These are phyloP conservation scores for Trichogramma evanescens DNA, from an alignment of 2,888 invertebrate genomes.

Conservation along the genomic window DNA sequence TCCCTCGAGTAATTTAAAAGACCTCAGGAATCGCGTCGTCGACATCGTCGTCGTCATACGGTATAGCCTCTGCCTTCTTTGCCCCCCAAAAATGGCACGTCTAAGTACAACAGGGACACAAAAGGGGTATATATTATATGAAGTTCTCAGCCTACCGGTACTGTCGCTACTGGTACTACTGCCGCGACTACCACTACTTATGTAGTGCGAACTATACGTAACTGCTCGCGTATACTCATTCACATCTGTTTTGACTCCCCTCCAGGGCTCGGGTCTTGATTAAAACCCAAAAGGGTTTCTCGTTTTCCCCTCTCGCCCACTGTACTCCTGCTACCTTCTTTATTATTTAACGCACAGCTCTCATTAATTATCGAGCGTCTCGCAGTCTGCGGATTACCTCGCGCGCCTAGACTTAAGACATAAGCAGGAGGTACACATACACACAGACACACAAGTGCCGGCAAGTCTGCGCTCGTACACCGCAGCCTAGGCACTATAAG, in stretches of 20 bases:
- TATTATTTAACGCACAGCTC: conserved; percentile 12
- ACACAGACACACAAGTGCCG: too few relatives aligned
- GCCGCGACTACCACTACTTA: too few relatives aligned
- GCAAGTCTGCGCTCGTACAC: too few relatives aligned
- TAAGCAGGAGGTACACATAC: too few relatives aligned
- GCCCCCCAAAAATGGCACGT: conserved; percentile 6
- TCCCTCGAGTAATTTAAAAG: conserved; percentile 27
- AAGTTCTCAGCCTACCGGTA: too few relatives aligned
- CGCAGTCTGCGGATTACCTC: background rate
- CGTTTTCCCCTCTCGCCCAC: background rate
- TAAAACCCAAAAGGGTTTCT: conserved; percentile 15
- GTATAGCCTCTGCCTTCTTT: background rate
- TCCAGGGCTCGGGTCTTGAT: conserved; percentile 8
- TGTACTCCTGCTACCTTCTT: conserved; percentile 7
- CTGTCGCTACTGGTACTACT: too few relatives aligned
- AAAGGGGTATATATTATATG: too few relatives aligned
- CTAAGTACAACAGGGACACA: too few relatives aligned
- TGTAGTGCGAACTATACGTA: too few relatives aligned
- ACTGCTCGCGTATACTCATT: background rate
- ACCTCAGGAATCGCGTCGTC: background rate
- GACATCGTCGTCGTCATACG: background rate
- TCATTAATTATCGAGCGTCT: conserved; percentile 15
- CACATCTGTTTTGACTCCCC: conserved; percentile 16
- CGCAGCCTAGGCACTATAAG: too few relatives aligned
- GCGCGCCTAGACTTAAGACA: too few relatives aligned